These are phyloP conservation scores for Heliornis fulica DNA, from an alignment of 2,113 vertebrate genomes.

Conservation along the genomic window DNA sequence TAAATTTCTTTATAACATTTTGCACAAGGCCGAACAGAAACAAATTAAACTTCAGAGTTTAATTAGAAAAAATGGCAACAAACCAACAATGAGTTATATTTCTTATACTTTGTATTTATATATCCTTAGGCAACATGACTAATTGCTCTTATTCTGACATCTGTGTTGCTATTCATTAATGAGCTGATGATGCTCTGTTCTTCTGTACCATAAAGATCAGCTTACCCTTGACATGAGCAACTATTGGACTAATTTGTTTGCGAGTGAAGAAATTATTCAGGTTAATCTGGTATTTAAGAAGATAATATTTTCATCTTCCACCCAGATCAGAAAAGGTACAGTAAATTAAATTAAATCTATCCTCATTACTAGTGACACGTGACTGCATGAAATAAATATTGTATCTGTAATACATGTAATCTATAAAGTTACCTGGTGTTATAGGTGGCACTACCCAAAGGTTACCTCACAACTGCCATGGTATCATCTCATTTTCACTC, in stretches of 20 bases:
- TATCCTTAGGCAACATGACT: neutral
- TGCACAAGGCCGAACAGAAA: neutral
- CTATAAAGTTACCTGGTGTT: neutral
- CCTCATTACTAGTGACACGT: neutral
- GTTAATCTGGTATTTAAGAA: neutral
- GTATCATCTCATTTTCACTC: neutral
- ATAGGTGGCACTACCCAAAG: neutral
- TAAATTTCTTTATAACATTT: neutral
- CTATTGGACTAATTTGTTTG: neutral
- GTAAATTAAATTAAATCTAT: neutral
- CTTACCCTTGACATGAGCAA: neutral
- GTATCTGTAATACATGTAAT: neutral
- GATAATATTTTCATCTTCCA: neutral
- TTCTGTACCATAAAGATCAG: neutral
- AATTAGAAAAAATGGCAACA: neutral
- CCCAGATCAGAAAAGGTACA: neutral
- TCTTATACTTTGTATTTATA: neutral
- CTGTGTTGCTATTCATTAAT: neutral
- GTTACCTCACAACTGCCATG: constrained; percentile 8
- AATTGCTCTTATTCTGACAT: neutral
- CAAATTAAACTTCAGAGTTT: neutral
- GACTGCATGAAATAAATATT: neutral
- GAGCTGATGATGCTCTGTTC: neutral
- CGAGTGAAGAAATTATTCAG: neutral
- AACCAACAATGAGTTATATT: neutral